Conservation (phyloP, 2,797 vertebrate species). For the Holocentrus rufus region DNA sequence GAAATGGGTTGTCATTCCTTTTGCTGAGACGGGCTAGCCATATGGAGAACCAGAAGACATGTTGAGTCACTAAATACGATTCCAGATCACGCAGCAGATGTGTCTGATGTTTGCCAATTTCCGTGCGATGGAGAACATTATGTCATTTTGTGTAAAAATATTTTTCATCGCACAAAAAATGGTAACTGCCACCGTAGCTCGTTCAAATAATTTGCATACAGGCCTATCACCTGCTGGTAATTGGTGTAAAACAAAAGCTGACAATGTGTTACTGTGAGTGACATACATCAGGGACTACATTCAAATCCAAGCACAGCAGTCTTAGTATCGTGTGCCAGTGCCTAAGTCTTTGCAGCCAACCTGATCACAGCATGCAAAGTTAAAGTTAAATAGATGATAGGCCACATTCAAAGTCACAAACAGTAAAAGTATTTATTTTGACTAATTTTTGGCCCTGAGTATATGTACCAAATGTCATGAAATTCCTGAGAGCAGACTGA, state of each 20-base stretch:
- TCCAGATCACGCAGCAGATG: conserved; percentile 3
- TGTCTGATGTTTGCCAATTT: conserved; percentile 13
- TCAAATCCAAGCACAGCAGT: too few species aligned
- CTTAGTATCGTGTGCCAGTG: too few species aligned
- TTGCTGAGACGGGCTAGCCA: conserved; percentile 2
- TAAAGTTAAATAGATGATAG: too few species aligned
- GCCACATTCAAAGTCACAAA: neutral
- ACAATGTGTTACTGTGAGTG: too few species aligned
- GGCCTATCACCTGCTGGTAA: too few species aligned
- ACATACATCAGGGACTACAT: too few species aligned
- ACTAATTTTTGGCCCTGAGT: neutral
- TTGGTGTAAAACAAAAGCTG: too few species aligned
- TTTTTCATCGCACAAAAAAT: neutral
- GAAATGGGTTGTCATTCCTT: neutral
- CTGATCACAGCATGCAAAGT: too few species aligned
- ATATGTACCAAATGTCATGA: neutral
- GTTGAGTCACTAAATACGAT: neutral
- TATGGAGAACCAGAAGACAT: conserved; percentile 3
- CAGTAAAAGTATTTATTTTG: neutral
- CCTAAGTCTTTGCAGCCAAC: too few species aligned
- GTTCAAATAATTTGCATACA: neutral
- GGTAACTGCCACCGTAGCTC: neutral
- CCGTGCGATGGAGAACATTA: neutral
- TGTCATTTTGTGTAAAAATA: conserved; percentile 9
- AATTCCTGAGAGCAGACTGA: neutral